phyloP scores from a whole-genome alignment of 1,140 invertebrate species.

The Trypoxylus dichotomus region DNA sequence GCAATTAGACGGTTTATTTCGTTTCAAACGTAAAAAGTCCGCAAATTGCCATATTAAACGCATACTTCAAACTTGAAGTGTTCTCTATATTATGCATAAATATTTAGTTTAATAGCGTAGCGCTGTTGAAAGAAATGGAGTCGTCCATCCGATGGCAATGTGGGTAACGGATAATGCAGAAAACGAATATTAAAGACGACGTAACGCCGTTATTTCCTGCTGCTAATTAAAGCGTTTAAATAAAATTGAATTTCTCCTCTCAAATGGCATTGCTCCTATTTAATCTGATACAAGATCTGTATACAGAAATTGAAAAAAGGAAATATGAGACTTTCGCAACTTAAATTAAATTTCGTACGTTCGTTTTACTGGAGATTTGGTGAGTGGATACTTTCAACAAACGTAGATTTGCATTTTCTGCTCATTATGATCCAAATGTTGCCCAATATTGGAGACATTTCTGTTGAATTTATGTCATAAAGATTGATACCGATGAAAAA shows the following conservation, averaged over 20 bases:
- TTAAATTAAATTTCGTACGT: background rate
- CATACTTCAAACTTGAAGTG: background rate
- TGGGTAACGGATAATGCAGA: background rate
- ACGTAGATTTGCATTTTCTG: background rate
- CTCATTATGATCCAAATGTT: too few species aligned
- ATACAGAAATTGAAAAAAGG: background rate
- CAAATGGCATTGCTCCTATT: background rate
- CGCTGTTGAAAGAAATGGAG: background rate
- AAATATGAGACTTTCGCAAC: background rate
- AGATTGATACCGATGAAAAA: too few species aligned
- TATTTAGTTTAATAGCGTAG: background rate
- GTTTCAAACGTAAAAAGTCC: background rate
- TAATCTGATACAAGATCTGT: background rate
- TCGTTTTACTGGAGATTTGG: background rate
- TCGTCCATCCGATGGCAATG: background rate
- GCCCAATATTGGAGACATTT: too few species aligned
- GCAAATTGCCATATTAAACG: background rate
- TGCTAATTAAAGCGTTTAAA: background rate
- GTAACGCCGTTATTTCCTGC: constrained; percentile 3
- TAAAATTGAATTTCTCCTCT: background rate
- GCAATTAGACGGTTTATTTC: background rate
- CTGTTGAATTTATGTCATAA: too few species aligned
- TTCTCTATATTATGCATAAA: background rate
- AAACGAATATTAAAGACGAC: constrained; percentile 12
- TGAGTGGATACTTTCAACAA: background rate